Evolutionary conservation across 2,888 invertebrate genomes (phyloP), one percentile per base, ranked within the genome.

Genomic region (Microplitis manilae): DNA sequence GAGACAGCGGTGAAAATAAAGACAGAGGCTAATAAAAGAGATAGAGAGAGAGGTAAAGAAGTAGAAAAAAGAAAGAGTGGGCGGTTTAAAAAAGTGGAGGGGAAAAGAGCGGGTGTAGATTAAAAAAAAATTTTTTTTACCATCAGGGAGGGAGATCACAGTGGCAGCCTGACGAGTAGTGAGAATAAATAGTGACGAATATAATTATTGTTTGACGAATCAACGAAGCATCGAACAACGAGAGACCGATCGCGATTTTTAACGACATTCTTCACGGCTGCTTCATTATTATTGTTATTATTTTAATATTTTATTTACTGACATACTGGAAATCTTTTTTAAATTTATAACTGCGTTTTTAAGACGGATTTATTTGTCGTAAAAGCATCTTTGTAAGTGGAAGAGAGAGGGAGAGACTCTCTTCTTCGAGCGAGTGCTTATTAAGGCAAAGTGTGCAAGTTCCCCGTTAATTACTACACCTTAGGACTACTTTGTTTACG

Each of bases 21-120:
- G 67, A 65, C 79, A 85, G 80, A 85, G 82, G 79, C 68, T 68
- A 80, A 82, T 80, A 79, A 77, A 81, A 79, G 74, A 79, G 75
- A 80, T 74, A 80, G 79, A 81, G 79, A 80, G 82, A 73, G 13
- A 41, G 20, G 13, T 8, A 70, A n/a, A 70, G 60, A 60, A 20
- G n/a, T 5, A 50, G 59, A 20, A 64, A 64, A 73, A 67, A 59
- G 38, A 73, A 67, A 64, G 62, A 62, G 62, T 20, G 62, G 17
- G 62, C 62, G 62, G 62, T 62, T 30, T 17, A 72, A 61, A 64
- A 65, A 20, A 41, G 65, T 7, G 64, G 73, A 30, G 65, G 67
- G 9, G 59, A 38, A 70, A 41, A 70, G 59, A 70, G 59, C 17
- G 59, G 70, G 59, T 17, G 41, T 15, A 41, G 30, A 65, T 15